phyloP scores from a whole-genome alignment of 2,888 invertebrate species.

The Scotopteryx bipunctaria region DNA sequence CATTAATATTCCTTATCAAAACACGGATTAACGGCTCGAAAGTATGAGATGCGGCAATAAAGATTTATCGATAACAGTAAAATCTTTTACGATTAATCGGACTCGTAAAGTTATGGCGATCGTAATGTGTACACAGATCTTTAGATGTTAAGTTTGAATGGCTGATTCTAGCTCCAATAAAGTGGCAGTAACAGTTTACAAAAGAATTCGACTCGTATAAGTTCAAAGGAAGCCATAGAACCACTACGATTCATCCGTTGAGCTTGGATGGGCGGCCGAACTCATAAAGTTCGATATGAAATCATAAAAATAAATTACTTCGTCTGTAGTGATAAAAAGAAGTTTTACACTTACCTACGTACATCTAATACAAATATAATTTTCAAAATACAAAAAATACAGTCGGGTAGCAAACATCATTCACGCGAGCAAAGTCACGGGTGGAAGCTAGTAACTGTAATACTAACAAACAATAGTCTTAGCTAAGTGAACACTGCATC shows the following conservation, averaged over 20 bases:
- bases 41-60: conserved; percentile 40
- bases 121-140: conserved; percentile 28
- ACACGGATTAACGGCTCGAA: conserved; percentile 40
- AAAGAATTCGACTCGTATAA: conserved; percentile 23
- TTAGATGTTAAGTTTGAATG: conserved; percentile 20
- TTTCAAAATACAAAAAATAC: too few species aligned
- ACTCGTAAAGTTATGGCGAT: conserved; percentile 39
- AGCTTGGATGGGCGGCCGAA: conserved; percentile 1
- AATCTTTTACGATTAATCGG: conserved; percentile 45
- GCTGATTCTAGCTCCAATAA: conserved; percentile 27
- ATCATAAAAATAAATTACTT: conserved; percentile 14
- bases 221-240: conserved; percentile 28
- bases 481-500: not conserved
- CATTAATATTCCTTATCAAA: conserved; percentile 46
- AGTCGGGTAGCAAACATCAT: too few species aligned
- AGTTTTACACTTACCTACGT: conserved; percentile 11
- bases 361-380: too few species aligned
- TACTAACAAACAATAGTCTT: not conserved
- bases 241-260: conserved; percentile 13
- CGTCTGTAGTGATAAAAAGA: conserved; percentile 1
- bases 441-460: too few species aligned
- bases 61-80: conserved; percentile 43
- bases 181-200: conserved; percentile 17
- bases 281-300: conserved; percentile 15
- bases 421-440: too few species aligned